Conservation (phyloP, 2,888 invertebrate genomes). For the Morpho helenor region DNA sequence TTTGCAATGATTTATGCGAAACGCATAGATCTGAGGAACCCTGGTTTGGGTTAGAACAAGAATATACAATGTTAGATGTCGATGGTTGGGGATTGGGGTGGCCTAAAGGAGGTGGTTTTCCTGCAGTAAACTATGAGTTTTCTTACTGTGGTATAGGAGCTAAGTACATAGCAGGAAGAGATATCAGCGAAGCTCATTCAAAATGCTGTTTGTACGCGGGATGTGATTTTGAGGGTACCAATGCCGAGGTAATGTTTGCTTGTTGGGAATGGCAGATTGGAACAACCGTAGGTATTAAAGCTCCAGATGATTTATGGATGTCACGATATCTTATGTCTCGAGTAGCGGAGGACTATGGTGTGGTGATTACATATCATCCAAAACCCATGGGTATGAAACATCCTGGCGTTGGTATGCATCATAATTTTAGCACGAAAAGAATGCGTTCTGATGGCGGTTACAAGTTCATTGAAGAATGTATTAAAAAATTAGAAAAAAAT, state of each 20-base stretch:
- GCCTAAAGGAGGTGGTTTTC: constrained; percentile 95
- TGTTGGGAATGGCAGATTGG: constrained; percentile 96
- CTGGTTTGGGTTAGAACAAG: constrained; percentile 96
- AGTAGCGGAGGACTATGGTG: constrained; percentile 92
- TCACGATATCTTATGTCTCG: constrained; percentile 89
- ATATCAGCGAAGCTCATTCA: constrained; percentile 92
- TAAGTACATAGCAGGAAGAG: constrained; percentile 94
- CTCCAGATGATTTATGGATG: constrained; percentile 92
- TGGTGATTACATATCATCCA: constrained; percentile 83
- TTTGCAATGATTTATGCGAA: constrained; percentile 85
- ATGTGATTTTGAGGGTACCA: constrained; percentile 94
- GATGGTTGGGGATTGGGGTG: constrained; percentile 95
- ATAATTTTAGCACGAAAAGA: constrained; percentile 91
- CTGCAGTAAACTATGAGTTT: constrained; percentile 91
- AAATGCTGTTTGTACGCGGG: constrained; percentile 94
- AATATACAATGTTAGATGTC: constrained; percentile 92
- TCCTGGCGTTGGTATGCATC: constrained; percentile 91
- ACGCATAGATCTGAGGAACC: constrained; percentile 84
- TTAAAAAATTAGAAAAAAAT: constrained; percentile 91
- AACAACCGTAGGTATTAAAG: constrained; percentile 90
- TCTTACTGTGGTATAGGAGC: constrained; percentile 97
- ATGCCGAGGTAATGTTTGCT: constrained; percentile 98
- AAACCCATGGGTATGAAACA: constrained; percentile 91
- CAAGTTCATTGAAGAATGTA: constrained; percentile 89
- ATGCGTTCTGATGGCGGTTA: constrained; percentile 91